Conservation (phyloP, 2,888 invertebrate species). For the Tipula vernalis region DNA sequence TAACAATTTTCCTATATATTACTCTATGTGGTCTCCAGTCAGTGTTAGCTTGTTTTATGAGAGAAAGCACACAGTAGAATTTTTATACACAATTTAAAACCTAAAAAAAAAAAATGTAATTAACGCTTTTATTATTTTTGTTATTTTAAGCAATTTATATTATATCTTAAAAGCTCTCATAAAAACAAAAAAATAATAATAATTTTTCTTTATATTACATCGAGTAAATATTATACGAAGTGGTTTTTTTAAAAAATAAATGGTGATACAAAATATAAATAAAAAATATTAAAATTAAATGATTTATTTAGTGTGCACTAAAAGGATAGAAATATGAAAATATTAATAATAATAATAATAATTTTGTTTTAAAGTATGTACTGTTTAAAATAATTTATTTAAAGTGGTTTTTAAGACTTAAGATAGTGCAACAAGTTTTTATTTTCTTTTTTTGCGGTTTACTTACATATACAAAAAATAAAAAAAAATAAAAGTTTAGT, state of each 20-base stretch:
- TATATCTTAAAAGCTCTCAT: not conserved
- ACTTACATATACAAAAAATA: not conserved
- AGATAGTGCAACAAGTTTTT: not conserved
- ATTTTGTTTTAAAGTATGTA: not conserved
- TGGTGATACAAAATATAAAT: not conserved
- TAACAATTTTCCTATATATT: not conserved
- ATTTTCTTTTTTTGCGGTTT: not conserved
- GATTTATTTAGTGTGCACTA: not conserved
- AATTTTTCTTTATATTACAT: not conserved
- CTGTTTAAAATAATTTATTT: not conserved
- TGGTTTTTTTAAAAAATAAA: not conserved
- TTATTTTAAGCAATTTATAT: not conserved
- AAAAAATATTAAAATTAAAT: not conserved
- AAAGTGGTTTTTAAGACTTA: not conserved
- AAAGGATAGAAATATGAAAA: not conserved
- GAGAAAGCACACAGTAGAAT: not conserved
- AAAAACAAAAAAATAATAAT: not conserved
- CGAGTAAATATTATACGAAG: not conserved
- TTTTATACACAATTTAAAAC: not conserved
- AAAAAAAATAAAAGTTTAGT: not conserved
- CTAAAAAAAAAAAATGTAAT: not conserved
- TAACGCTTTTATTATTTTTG: not conserved
- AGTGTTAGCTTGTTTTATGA: not conserved
- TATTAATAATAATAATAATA: not conserved
- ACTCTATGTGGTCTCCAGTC: not conserved